phyloP scores from a whole-genome alignment of 1,140 invertebrate genomes.

The Grapholita molesta region DNA sequence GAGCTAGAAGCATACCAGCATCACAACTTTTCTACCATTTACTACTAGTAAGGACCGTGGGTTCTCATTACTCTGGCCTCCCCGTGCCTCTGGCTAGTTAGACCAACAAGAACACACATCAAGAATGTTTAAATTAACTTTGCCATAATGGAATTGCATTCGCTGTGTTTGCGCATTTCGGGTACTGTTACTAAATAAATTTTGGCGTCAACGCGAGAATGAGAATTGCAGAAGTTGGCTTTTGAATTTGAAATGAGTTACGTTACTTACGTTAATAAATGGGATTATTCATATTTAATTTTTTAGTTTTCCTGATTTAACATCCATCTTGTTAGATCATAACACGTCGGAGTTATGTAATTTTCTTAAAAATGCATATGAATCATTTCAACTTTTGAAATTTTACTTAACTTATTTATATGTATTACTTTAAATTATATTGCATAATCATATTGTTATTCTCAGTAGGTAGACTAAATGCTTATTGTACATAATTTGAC shows the following conservation, averaged over 20 bases:
- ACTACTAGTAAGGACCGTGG: not conserved
- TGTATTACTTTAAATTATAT: too few relatives aligned
- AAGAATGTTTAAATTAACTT: constrained; percentile 18
- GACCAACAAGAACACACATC: not conserved
- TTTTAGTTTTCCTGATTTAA: not conserved
- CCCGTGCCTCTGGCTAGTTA: not conserved
- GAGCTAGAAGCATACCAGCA: constrained; percentile 48
- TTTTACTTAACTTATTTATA: too few relatives aligned
- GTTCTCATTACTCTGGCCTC: not conserved
- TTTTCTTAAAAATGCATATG: too few relatives aligned
- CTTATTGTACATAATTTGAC: too few relatives aligned
- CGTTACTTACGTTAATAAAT: not conserved
- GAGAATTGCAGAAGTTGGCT: not conserved
- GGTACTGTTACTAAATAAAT: constrained; percentile 16
- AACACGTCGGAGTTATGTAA: not conserved
- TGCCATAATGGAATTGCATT: constrained; percentile 14
- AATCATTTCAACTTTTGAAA: too few relatives aligned
- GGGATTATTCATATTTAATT: not conserved
- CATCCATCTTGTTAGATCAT: not conserved
- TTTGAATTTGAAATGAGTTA: constrained; percentile 1
- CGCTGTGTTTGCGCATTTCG: constrained; percentile 9
- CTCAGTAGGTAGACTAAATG: too few relatives aligned
- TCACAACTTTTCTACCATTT: constrained; percentile 14
- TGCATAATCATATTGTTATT: too few relatives aligned
- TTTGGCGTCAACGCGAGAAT: not conserved